Conservation (phyloP, 2,888 invertebrate genomes). For the Allolobophora icterica region DNA sequence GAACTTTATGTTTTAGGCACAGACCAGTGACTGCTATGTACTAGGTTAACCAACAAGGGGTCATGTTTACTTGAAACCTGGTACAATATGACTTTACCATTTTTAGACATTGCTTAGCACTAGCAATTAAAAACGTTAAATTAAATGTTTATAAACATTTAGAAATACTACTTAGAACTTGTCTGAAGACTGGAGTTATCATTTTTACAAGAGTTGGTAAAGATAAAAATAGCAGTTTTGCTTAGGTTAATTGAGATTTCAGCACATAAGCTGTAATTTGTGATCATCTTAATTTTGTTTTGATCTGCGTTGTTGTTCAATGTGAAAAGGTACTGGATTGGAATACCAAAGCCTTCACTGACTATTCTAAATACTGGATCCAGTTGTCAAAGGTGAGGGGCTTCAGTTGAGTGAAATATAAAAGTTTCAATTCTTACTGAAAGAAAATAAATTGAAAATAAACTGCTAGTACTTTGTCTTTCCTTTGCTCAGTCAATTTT, state of each 20-base stretch:
- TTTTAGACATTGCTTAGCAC: neutral
- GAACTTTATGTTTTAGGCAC: neutral
- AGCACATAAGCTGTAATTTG: neutral
- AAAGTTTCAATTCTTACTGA: neutral
- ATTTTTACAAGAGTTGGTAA: neutral
- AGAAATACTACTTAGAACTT: neutral
- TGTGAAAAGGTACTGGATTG: neutral
- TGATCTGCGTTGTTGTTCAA: neutral
- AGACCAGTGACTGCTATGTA: too few relatives aligned
- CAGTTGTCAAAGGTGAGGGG: slow-evolving; percentile 22
- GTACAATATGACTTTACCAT: neutral
- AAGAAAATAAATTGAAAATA: neutral
- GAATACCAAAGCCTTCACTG: neutral
- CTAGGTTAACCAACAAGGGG: too few relatives aligned
- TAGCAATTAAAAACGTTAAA: too few relatives aligned
- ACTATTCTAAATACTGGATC: neutral
- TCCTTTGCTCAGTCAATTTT: neutral
- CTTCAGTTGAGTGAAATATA: neutral
- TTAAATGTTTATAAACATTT: too few relatives aligned
- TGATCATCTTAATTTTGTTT: neutral
- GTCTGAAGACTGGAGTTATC: neutral
- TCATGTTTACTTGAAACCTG: neutral
- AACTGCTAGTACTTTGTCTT: neutral
- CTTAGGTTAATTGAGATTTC: neutral
- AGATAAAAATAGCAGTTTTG: neutral